Evolutionary conservation across 1,140 invertebrate species (phyloP), one percentile per base, ranked within the genome.

Genomic region (Diabrotica virgifera): DNA sequence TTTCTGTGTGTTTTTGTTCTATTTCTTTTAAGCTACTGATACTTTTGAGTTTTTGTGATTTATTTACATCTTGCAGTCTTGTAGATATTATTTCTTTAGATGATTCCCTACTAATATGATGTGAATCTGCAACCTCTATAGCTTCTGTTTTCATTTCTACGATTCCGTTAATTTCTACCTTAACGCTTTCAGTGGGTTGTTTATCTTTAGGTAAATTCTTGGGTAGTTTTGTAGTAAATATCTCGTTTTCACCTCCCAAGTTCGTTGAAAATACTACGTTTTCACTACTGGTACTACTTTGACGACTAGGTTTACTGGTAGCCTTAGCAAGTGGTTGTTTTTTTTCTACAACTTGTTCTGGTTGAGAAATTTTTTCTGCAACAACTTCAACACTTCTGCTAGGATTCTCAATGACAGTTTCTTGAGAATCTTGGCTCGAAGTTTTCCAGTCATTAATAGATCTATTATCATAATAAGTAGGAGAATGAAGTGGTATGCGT

Each of bases 401-500:
- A 74, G 59, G 59, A 24, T 69, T 72, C 66, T 77, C 76, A 36
- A 77, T 75, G 8, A 76, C 74, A 10, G 77, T 76, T 36, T 77
- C 76, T 70, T 77, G 74, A 7, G 72, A 72, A 54, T 77, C 75
- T 69, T 77, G 76, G 56, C 73, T 76, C 2, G 72, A 70, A 13
- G 70, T 72, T 56, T 75, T 75, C 51, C 69, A 72, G n/a, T 73
- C 70, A 59, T 76, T 67, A 13, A 77, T 59, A 50, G 74, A 53
- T 59, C 60, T 75, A 62, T 82, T 77, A 53, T 83, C 80, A 65
- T 87, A 86, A 65, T 86, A 85, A 0, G 85, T 85, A n/a, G 87
- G 87, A 7, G 87, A 87, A 59, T 85, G 85, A 51, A 88, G 72
- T 5, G 87, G 86, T 70, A 88, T 88, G 59, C 86, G 82, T 51